Percentiles rank a stretch among this genome's conserved stretches.
These are phyloP conservation scores for Alfaro cultratus DNA, from an alignment of 2,797 vertebrate species.

Conservation along the genomic window DNA sequence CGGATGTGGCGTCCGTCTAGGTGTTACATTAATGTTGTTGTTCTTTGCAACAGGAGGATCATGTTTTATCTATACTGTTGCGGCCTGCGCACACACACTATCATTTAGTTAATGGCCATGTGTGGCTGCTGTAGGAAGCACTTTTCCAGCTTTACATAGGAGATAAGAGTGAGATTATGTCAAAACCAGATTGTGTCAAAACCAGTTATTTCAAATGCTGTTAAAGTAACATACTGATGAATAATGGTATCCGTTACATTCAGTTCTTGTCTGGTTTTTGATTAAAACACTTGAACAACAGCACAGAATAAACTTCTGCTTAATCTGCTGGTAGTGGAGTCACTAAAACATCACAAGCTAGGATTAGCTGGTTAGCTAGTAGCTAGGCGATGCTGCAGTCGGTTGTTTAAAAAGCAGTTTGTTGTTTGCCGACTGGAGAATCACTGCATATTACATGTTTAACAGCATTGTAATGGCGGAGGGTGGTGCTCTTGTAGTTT, in stretches of 20 bases:
- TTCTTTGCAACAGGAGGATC: constrained; percentile 63
- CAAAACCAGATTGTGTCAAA: neutral
- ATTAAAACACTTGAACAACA: neutral
- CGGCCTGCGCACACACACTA: constrained; percentile 55
- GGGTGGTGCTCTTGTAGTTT: neutral
- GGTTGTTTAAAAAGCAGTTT: neutral
- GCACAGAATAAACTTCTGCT: neutral
- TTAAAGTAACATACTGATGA: neutral
- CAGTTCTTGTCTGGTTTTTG: neutral
- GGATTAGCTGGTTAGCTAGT: neutral
- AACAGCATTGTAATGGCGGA: neutral
- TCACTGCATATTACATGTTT: neutral
- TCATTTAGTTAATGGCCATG: constrained; percentile 65
- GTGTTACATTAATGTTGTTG: constrained; percentile 72
- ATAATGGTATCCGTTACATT: neutral
- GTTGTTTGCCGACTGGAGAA: neutral
- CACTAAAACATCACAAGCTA: neutral
- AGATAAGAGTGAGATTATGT: neutral
- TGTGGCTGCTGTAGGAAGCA: neutral
- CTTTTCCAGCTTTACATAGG: constrained; percentile 24
- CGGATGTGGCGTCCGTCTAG: constrained; percentile 64
- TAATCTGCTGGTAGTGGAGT: neutral
- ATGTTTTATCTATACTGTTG: constrained; percentile 63
- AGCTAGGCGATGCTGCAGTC: neutral
- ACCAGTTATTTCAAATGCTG: neutral